Percentiles rank a stretch among this genome's conserved stretches.
phyloP scores from a whole-genome alignment of 2,888 invertebrate species.

The Tetragonisca angustula region DNA sequence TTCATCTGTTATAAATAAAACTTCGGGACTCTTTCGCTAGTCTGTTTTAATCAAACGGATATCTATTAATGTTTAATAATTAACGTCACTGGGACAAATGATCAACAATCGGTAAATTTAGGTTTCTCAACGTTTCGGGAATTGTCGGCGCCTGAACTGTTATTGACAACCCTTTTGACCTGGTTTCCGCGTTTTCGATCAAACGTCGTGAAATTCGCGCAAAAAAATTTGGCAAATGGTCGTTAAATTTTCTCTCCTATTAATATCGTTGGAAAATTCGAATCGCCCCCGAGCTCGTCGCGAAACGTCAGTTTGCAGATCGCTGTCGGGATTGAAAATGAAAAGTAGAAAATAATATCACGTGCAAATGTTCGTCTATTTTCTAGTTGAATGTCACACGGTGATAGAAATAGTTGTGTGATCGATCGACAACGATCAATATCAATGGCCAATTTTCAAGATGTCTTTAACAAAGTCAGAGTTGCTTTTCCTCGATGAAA shows the following conservation, averaged over 20 bases:
- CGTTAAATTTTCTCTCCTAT: conserved; percentile 4
- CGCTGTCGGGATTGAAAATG: too few species aligned
- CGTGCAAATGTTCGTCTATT: too few species aligned
- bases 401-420: too few species aligned
- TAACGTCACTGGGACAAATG: neutral
- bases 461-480: too few species aligned
- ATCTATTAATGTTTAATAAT: neutral
- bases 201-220: conserved; percentile 37
- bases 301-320: too few species aligned
- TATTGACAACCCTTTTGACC: conserved; percentile 49
- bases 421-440: too few species aligned
- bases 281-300: too few species aligned
- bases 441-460: too few species aligned
- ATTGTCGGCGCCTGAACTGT: conserved; percentile 35
- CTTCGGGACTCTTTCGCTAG: too few species aligned
- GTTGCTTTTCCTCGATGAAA: too few species aligned
- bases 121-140: conserved; percentile 29
- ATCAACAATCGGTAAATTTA: conserved; percentile 32
- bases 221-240: conserved; percentile 41
- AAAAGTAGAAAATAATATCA: too few species aligned
- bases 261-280: conserved; percentile 13
- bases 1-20: neutral
- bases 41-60: neutral
- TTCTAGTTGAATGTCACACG: too few species aligned
- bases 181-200: conserved; percentile 44